Base-by-base conservation (phyloP, 2,113 vertebrate genomes). In the Actenoides lindsayi region DNA sequence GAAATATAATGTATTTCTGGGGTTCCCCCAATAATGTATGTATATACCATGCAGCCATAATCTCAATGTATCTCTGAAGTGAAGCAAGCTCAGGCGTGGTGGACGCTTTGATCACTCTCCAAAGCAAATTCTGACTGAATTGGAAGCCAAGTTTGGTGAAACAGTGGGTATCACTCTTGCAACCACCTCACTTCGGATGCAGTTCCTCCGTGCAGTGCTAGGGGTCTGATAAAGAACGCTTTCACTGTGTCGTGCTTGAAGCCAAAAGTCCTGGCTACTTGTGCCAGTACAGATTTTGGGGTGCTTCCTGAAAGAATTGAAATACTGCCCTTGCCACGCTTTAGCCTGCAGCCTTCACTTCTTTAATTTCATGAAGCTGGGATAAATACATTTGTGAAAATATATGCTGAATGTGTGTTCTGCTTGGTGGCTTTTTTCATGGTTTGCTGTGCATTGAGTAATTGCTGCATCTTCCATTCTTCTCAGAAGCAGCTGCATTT, bases 101-200 rank as follows among this genome's bases (percentile, higher is more conserved):
- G 31, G 67, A 16, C 81, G 63, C 80, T 94, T 95, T 94, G 87
- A 93, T 95, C 67, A 5, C 24, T 39, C 68, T 96, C 83, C 91
- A 97, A 83, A 84, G 65, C 77, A 78, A 87, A 86, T 80, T 87
- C 89, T 90, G 79, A 42, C 51, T 46, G 57, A 87, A 59, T 39
- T 91, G 83, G 57, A 95, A 86, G 37, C 57, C 33, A 67, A 68
- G n/a, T 80, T 75, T 14, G 30, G 44, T 82, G 60, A 77, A 94
- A 75, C 65, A 67, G 30, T 86, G 70, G 80, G 65, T 91, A 93
- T 89, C 73, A 9, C 80, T 87, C 64, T 95, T 93, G 68, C 62
- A 87, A 6, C 31, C 3, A 5, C 74, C 53, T 76, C 56, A 8
- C 39, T 82, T 86, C 1, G 9, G 57, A 30, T 62, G 53, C 48